Base-by-base conservation (phyloP, 2,113 vertebrate genomes). In the Prolemur simus region DNA sequence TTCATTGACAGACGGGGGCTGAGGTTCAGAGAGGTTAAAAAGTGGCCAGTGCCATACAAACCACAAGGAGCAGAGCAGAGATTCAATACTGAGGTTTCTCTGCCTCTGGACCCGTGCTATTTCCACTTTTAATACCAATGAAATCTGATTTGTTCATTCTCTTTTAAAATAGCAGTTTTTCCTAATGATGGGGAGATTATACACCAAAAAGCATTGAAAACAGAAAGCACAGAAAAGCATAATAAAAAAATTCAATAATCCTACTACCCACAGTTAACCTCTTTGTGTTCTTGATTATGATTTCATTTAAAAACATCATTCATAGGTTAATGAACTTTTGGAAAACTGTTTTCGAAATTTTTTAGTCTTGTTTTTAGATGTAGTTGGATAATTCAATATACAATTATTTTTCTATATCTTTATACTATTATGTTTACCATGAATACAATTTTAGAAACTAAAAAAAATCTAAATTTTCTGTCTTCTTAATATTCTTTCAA, bases 131-230 rank as follows among this genome's bases (percentile, higher is more conserved):
- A 87, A 80, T 68, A 85, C 37, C 71, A 81, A 69, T 87, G 3
- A 95, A 92, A 90, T 74, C 27, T 66, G 45, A 91, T 77, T 85
- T 88, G 73, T 71, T 84, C 3, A 32, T 87, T 91, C n/a, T 93
- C 10, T 34, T 69, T 69, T 37, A 95, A 93, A 93, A 69, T 14
- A 58, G 5, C 45, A 60, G 45, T 74, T 47, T 92, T 63, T 23
- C 56, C 23, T 78, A 60, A 74, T 49, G 60, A 21, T 78, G 54
- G 64, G 39, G 29, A 29, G 9, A 82, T 73, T 54, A 1, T 56
- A 37, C 63, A 45, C 23, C 23, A 45, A 76, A 89, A 84, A 77
- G 3, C 25, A 78, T 7, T 37, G 32, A 66, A 73, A 88, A 69
- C 18, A 76, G 27, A 56, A 66, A 73, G 82, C 45, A 82, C 17